These are phyloP conservation scores for Nothoprocta perdicaria DNA, from an alignment of 2,113 vertebrate genomes.

Conservation along the genomic window DNA sequence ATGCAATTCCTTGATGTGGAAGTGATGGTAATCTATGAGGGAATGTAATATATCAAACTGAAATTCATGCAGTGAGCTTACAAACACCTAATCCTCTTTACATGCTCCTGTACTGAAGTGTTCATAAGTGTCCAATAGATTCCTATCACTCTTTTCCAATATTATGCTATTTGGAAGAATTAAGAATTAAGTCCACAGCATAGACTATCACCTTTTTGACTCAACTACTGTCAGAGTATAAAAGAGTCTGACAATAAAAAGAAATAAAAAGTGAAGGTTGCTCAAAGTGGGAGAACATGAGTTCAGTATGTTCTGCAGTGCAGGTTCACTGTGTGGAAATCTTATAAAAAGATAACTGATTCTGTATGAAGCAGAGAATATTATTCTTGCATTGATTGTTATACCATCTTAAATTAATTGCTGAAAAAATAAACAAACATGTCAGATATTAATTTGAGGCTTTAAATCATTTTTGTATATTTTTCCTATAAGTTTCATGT, in stretches of 20 bases:
- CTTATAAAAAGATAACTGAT: background rate
- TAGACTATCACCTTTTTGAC: background rate
- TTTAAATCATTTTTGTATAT: background rate
- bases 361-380: background rate
- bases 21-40: background rate
- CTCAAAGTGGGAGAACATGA: background rate
- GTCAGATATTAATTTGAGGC: background rate
- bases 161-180: background rate
- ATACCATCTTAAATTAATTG: background rate
- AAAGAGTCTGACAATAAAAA: background rate
- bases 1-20: slow-evolving; percentile 44
- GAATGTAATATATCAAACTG: slow-evolving; percentile 16
- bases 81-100: background rate
- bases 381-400: background rate
- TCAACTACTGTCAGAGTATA: background rate
- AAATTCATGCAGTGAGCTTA: background rate
- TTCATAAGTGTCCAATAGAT: background rate
- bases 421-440: background rate
- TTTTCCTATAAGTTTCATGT: background rate
- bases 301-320: background rate
- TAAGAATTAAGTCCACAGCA: background rate
- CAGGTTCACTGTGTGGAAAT: background rate
- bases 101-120: background rate
- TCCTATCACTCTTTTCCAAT: background rate
- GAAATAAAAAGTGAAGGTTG: background rate